Base-by-base conservation (phyloP, 1,140 invertebrate genomes). In the Euwallacea similis region DNA sequence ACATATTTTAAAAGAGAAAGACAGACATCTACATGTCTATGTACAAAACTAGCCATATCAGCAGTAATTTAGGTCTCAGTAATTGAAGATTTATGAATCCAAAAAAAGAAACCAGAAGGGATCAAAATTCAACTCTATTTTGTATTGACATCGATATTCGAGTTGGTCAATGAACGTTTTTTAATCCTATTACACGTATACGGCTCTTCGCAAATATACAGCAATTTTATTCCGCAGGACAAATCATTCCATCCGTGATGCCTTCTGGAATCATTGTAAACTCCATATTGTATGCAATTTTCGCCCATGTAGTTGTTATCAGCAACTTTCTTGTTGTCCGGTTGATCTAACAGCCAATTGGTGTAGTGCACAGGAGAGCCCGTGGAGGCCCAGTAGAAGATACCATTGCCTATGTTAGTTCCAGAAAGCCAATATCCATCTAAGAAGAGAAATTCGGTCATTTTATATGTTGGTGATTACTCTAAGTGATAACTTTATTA, bases 141-240 rank as follows among this genome's bases (percentile, higher is more conserved):
- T 33, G 21, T 33, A 33, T 33, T 33, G 4, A 33, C 21, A 33
- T 33, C 4, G 21, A 33, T 33, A 2, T 33, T 33, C 21, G 21
- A 33, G 4, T 33, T 33, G 1, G 21, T 4, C 4, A 33, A 33
- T 33, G 21, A 33, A 33, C 21, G 21, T 33, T 58, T 0, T 58
- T 15, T 15, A 15, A 58, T 3, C 13, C 54, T 6, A 47, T 71
- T 42, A 65, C 69, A 71, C 2, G 6, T 9, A n/a, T 71, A 21
- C n/a, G 13, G 13, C 13, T 58, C 15, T 50, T 71, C 59, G 58
- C 70, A 72, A 53, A 72, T 72, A 56, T 72, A 72, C 11, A 11
- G 33, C 10, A 66, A 13, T 50, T 54, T 59, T 6, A 10, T 41
- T 21, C 41, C 11, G 21, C 70, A 72, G 13, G 9, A n/a, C n/a